Evolutionary conservation across 1,140 invertebrate genomes (phyloP).

Genomic region (Diachasma alloeum): DNA sequence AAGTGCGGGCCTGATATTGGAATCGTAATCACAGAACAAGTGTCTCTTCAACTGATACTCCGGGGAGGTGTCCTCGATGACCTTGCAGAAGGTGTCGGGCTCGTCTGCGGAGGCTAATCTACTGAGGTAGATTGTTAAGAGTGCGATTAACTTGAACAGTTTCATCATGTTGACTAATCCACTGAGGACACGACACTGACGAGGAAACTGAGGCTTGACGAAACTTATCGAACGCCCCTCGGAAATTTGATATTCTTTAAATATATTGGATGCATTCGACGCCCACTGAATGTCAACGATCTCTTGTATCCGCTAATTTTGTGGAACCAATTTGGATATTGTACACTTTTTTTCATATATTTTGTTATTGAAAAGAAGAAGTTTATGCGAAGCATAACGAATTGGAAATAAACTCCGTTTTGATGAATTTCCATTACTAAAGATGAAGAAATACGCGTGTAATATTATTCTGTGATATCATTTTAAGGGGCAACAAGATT

Average conservation of each 20-base stretch:
- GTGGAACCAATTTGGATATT: too few relatives aligned
- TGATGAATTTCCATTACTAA: too few relatives aligned
- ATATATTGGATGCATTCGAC: background rate
- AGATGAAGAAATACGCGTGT: too few relatives aligned
- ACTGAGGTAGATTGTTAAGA: background rate
- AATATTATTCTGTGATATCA: too few relatives aligned
- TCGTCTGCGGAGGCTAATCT: background rate
- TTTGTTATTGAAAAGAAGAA: too few relatives aligned
- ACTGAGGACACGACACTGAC: background rate
- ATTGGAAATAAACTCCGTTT: too few relatives aligned
- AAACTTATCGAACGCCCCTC: background rate
- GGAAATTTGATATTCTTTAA: background rate
- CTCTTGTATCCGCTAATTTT: background rate
- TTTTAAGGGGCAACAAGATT: too few relatives aligned
- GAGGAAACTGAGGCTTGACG: background rate
- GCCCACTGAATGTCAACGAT: background rate
- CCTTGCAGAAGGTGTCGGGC: conserved; percentile 37
- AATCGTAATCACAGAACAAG: conserved; percentile 59
- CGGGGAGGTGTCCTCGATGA: conserved; percentile 33
- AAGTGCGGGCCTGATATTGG: background rate
- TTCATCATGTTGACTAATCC: background rate
- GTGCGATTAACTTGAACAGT: background rate
- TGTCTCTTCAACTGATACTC: background rate
- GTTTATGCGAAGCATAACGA: too few relatives aligned
- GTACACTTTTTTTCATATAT: too few relatives aligned